Evolutionary conservation across 2,113 vertebrate species (phyloP).

Genomic region (Jacana jacana): DNA sequence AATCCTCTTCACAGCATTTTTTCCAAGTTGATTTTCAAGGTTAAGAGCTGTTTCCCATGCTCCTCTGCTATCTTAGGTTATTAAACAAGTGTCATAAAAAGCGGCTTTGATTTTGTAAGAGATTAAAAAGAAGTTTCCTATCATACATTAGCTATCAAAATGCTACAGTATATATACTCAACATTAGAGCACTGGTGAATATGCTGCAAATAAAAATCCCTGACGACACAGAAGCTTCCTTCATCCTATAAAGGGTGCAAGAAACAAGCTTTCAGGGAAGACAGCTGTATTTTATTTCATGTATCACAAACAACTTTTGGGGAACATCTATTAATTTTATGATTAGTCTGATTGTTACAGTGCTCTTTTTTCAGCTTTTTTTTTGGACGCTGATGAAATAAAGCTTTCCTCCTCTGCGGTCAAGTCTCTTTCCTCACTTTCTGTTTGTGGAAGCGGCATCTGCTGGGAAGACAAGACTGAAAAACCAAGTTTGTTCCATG

Average conservation of each 20-base stretch:
- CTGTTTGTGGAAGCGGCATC: not conserved
- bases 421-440: not conserved
- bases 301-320: not conserved
- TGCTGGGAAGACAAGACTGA: not conserved
- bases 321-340: not conserved
- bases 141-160: not conserved
- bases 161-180: not conserved
- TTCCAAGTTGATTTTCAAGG: conserved; percentile 26
- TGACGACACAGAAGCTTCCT: not conserved
- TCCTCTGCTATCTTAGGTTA: not conserved
- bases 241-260: not conserved
- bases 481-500: not conserved
- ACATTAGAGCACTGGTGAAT: not conserved
- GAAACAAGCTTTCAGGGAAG: not conserved
- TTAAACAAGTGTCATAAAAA: conserved; percentile 33
- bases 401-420: not conserved
- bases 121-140: not conserved
- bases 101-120: not conserved
- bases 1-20: not conserved
- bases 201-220: not conserved
- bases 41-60: conserved; percentile 18
- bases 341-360: not conserved
- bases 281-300: not conserved
- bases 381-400: not conserved
- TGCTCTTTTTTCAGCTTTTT: not conserved